Percentiles rank a stretch among this genome's conserved stretches.
Evolutionary conservation across 1,140 invertebrate species (phyloP).

Genomic region (Drosophila tristis): DNA sequence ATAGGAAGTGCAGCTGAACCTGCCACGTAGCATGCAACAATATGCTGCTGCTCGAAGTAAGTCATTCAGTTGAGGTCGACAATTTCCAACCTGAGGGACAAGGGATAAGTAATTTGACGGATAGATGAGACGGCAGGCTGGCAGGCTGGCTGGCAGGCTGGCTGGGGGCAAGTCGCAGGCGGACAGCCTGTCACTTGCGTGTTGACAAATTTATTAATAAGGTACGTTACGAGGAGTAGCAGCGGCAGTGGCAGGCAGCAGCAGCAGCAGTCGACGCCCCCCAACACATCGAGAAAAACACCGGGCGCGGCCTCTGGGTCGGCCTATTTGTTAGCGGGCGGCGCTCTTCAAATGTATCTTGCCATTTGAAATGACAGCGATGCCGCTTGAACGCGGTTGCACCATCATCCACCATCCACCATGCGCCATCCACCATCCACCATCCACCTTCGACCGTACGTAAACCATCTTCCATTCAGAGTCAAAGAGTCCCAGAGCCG

Average conservation of each 20-base stretch:
- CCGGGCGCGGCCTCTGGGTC: slow-evolving; percentile 53
- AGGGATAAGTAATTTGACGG: slow-evolving; percentile 77
- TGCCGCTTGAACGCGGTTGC: slow-evolving; percentile 38
- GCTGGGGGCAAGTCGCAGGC: slow-evolving; percentile 58
- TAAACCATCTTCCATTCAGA: too few relatives aligned
- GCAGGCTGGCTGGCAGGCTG: slow-evolving; percentile 5
- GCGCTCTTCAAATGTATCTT: slow-evolving; percentile 74
- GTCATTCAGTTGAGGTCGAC: slow-evolving; percentile 34
- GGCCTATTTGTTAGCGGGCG: slow-evolving; percentile 77
- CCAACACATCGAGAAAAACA: slow-evolving; percentile 37
- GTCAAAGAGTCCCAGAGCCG: slow-evolving; percentile 7
- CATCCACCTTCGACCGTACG: too few relatives aligned
- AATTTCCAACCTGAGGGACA: slow-evolving; percentile 43
- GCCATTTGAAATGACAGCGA: slow-evolving; percentile 69
- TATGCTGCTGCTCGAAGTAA: slow-evolving; percentile 25
- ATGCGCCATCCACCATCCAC: slow-evolving; percentile 4
- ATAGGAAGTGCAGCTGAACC: background rate
- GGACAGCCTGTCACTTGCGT: slow-evolving; percentile 82
- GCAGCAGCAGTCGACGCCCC: slow-evolving; percentile 44
- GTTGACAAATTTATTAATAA: slow-evolving; percentile 84
- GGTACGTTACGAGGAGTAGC: slow-evolving; percentile 60
- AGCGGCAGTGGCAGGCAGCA: slow-evolving; percentile 46
- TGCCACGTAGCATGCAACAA: slow-evolving; percentile 67
- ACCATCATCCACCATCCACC: slow-evolving; percentile 66
- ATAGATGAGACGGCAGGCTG: slow-evolving; percentile 43